These are phyloP conservation scores for Dimorphilus gyrociliatus DNA, from an alignment of 2,888 invertebrate species.

Conservation along the genomic window DNA sequence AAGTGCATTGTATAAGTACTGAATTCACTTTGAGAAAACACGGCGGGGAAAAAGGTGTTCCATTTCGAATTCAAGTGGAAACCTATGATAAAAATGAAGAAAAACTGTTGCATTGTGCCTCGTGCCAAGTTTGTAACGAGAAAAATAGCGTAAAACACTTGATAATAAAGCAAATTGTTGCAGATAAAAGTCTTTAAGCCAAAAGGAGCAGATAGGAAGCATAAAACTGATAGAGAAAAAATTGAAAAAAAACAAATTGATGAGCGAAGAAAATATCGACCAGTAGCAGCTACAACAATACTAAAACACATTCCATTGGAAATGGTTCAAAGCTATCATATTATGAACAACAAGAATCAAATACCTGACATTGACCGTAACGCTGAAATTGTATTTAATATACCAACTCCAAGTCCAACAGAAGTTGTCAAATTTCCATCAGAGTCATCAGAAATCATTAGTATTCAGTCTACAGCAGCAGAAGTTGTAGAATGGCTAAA, in stretches of 20 bases:
- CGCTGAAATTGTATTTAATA: too few relatives aligned
- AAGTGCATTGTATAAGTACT: constrained; percentile 70
- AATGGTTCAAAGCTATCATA: constrained; percentile 7
- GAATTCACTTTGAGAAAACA: constrained; percentile 95
- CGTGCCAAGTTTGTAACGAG: constrained; percentile 94
- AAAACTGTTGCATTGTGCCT: constrained; percentile 88
- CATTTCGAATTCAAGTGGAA: constrained; percentile 85
- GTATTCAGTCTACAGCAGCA: too few relatives aligned
- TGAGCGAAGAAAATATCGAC: constrained; percentile 1
- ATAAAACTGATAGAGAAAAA: constrained; percentile 88
- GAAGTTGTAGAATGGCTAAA: too few relatives aligned
- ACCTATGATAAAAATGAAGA: too few relatives aligned
- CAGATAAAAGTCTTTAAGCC: too few relatives aligned
- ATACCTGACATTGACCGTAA: not conserved
- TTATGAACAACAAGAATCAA: too few relatives aligned
- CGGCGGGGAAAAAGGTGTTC: constrained; percentile 93
- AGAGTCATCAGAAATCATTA: too few relatives aligned
- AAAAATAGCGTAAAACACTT: too few relatives aligned
- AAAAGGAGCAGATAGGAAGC: constrained; percentile 89
- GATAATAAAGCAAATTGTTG: too few relatives aligned
- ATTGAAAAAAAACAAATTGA: constrained; percentile 60
- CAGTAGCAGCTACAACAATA: not conserved
- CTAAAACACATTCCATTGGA: constrained; percentile 10
- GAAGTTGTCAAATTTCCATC: too few relatives aligned
- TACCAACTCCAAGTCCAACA: too few relatives aligned